These are phyloP conservation scores for Pollachius pollachius DNA, from an alignment of 2,113 vertebrate genomes.

Conservation along the genomic window DNA sequence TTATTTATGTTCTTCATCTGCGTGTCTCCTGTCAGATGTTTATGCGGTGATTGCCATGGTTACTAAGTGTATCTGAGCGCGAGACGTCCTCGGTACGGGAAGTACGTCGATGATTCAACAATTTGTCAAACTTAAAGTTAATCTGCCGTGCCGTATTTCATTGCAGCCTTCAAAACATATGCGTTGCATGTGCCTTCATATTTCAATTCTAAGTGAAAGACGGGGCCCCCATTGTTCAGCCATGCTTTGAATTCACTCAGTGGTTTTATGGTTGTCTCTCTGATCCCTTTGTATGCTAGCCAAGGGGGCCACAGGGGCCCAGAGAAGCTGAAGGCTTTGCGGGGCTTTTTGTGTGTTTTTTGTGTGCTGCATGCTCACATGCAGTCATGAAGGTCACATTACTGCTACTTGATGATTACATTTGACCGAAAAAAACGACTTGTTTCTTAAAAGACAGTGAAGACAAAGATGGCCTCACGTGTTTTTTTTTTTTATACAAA, in stretches of 20 bases:
- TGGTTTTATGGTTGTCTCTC: slow-evolving; percentile 51
- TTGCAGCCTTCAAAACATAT: slow-evolving; percentile 29
- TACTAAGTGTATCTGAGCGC: slow-evolving; percentile 16
- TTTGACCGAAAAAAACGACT: slow-evolving; percentile 61
- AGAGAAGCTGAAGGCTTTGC: slow-evolving; percentile 61
- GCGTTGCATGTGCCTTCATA: slow-evolving; percentile 26
- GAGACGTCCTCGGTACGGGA: slow-evolving; percentile 6
- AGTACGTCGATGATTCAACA: slow-evolving; percentile 41
- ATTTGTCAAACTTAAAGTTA: too few relatives aligned
- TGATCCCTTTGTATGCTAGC: slow-evolving; percentile 60
- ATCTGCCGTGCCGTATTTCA: slow-evolving; percentile 23
- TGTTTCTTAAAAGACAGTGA: slow-evolving; percentile 51
- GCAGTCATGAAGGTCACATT: slow-evolving; percentile 73
- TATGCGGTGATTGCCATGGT: slow-evolving; percentile 38
- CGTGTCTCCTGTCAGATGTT: slow-evolving; percentile 34
- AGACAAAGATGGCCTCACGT: slow-evolving; percentile 62
- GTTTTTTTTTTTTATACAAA: slow-evolving; percentile 55
- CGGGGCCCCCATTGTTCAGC: slow-evolving; percentile 32
- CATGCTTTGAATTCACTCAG: slow-evolving; percentile 53
- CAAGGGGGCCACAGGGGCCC: slow-evolving; percentile 58
- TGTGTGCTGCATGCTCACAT: slow-evolving; percentile 55
- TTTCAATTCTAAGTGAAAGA: slow-evolving; percentile 35
- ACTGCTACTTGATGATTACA: slow-evolving; percentile 67
- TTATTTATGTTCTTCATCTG: slow-evolving; percentile 37
- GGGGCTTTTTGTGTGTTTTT: slow-evolving; percentile 30